Conservation (phyloP, 2,113 vertebrate genomes). For the Phrynosoma platyrhinos region DNA sequence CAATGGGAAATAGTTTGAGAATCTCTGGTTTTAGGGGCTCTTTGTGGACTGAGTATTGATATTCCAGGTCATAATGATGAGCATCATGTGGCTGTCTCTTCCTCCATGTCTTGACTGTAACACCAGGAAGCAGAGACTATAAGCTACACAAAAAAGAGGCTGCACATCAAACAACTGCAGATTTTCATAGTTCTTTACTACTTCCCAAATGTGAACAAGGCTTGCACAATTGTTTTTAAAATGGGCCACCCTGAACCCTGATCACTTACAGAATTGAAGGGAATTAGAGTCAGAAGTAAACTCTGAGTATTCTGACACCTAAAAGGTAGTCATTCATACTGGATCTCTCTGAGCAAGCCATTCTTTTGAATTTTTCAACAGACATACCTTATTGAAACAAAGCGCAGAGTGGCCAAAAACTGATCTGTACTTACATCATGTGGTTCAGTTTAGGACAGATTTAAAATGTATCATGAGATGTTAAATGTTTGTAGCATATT, state of each 20-base stretch:
- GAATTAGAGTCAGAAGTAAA: background rate
- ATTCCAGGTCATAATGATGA: background rate
- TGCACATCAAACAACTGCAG: background rate
- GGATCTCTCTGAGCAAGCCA: background rate
- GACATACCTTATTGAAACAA: background rate
- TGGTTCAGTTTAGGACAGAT: background rate
- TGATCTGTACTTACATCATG: background rate
- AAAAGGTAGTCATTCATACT: background rate
- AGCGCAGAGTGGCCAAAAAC: background rate
- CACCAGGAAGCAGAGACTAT: background rate
- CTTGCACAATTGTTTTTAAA: background rate
- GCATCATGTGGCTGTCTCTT: background rate
- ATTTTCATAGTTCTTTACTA: background rate
- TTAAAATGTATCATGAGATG: background rate
- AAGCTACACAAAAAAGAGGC: too few species aligned
- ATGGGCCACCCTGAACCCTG: background rate
- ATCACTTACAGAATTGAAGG: background rate
- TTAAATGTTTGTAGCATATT: background rate
- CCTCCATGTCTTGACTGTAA: background rate
- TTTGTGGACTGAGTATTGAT: background rate
- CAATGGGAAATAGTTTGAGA: background rate
- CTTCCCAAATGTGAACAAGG: background rate
- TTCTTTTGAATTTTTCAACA: background rate
- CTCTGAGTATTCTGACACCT: background rate
- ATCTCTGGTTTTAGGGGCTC: background rate